phyloP scores from a whole-genome alignment of 2,888 invertebrate species.

The Eulithis prunata region DNA sequence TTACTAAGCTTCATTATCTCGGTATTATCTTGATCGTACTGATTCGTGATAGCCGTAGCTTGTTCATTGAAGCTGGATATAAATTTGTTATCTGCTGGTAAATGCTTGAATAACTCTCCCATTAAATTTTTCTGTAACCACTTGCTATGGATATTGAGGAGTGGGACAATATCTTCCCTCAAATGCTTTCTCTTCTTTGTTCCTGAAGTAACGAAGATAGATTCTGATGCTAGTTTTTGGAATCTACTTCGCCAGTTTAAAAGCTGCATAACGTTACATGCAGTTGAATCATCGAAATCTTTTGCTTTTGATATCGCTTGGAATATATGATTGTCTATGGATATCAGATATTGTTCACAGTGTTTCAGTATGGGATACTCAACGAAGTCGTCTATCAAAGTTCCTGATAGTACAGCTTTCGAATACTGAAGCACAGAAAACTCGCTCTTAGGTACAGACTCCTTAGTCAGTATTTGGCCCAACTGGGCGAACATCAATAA shows the following conservation, averaged over 20 bases:
- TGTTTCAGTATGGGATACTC: slow-evolving; percentile 82
- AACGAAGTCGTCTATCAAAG: slow-evolving; percentile 74
- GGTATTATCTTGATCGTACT: slow-evolving; percentile 54
- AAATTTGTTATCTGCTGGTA: slow-evolving; percentile 46
- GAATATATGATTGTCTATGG: slow-evolving; percentile 74
- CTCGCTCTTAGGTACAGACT: slow-evolving; percentile 41
- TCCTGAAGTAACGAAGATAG: slow-evolving; percentile 60
- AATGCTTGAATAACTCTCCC: slow-evolving; percentile 54
- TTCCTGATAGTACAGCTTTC: slow-evolving; percentile 68
- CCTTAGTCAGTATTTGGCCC: slow-evolving; percentile 47
- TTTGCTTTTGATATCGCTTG: slow-evolving; percentile 57
- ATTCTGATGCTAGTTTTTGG: slow-evolving; percentile 64
- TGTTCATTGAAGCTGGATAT: slow-evolving; percentile 47
- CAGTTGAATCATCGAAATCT: slow-evolving; percentile 62
- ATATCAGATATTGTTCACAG: slow-evolving; percentile 75
- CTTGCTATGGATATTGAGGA: slow-evolving; percentile 88
- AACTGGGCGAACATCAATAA: slow-evolving; percentile 52
- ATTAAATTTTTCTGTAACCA: slow-evolving; percentile 89
- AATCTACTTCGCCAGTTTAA: slow-evolving; percentile 84
- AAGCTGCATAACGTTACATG: slow-evolving; percentile 72
- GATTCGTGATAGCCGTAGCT: slow-evolving; percentile 45
- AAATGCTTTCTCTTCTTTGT: slow-evolving; percentile 65
- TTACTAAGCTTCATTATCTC: slow-evolving; percentile 65
- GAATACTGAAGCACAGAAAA: slow-evolving; percentile 82
- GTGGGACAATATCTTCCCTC: slow-evolving; percentile 83